A percentile compares a stretch with the other conserved stretches of the same genome.
These are phyloP conservation scores for Avahi laniger DNA, from an alignment of 2,797 vertebrate genomes.

Conservation along the genomic window DNA sequence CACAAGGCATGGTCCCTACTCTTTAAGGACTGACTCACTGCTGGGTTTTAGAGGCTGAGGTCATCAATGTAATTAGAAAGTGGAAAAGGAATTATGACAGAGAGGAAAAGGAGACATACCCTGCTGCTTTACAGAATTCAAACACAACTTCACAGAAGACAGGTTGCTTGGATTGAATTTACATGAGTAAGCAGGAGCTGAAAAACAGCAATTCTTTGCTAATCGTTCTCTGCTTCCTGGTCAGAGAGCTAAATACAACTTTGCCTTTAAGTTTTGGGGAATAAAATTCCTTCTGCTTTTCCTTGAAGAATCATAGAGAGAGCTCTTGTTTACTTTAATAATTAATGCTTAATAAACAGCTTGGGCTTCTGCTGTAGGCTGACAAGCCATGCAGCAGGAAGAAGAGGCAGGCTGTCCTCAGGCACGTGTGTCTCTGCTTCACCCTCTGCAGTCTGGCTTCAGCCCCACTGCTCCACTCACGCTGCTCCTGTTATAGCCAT, in stretches of 20 bases:
- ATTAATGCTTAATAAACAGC: background rate
- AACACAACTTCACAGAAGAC: background rate
- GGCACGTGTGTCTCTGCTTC: background rate
- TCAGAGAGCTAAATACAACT: background rate
- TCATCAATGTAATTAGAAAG: background rate
- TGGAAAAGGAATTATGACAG: background rate
- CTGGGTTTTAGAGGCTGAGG: background rate
- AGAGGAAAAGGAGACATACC: background rate
- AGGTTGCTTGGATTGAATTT: background rate
- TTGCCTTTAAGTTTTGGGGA: background rate
- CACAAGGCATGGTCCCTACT: background rate
- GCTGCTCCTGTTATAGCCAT: background rate
- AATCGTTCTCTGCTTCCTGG: background rate
- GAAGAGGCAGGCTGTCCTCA: background rate
- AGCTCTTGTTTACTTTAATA: background rate
- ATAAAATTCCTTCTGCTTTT: background rate
- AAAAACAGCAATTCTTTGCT: background rate
- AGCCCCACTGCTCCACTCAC: background rate
- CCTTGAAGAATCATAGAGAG: background rate
- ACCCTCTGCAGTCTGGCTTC: background rate
- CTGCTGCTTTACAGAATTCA: background rate
- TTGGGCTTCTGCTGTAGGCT: background rate
- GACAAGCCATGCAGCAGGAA: background rate
- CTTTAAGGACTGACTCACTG: background rate
- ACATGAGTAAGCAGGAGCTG: background rate